Percentiles rank a stretch among this genome's conserved stretches.
phyloP scores from a whole-genome alignment of 2,888 invertebrate genomes.

The Formica aserva region DNA sequence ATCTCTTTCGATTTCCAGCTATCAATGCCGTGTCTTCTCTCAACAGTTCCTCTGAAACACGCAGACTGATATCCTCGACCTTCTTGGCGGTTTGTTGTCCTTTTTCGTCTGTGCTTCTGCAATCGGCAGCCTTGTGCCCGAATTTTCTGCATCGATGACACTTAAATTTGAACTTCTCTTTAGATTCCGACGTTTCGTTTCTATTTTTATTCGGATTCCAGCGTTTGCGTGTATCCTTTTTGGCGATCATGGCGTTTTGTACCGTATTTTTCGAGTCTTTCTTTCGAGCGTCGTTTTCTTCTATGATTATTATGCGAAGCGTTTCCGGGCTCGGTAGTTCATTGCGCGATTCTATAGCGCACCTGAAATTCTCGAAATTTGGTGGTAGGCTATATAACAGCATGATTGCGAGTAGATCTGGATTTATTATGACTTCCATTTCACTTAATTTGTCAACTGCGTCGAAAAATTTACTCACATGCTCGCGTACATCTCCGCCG shows the following conservation, averaged over 20 bases:
- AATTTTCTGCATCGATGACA: conserved; percentile 17
- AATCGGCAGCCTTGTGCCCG: conserved; percentile 1
- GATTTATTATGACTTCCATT: background rate
- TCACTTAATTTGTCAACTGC: background rate
- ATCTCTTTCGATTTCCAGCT: background rate
- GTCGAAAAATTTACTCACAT: background rate
- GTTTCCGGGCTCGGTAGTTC: background rate
- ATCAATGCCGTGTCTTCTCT: background rate
- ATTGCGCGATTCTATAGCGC: conserved; percentile 7
- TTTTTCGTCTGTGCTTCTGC: background rate
- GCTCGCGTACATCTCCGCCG: background rate
- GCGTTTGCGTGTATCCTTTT: background rate
- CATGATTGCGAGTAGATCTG: conserved; percentile 11
- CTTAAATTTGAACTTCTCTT: background rate
- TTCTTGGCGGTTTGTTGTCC: background rate
- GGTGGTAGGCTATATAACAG: conserved; percentile 9
- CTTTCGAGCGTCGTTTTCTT: background rate
- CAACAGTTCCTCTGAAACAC: background rate
- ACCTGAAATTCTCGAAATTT: conserved; percentile 25
- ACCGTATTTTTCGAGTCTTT: accelerated
- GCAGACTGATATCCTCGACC: background rate
- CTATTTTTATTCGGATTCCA: too few relatives aligned
- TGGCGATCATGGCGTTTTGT: background rate
- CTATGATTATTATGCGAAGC: background rate
- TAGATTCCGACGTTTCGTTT: too few relatives aligned